Evolutionary conservation across 2,113 vertebrate species (phyloP).

Genomic region (Prochilodus magdalenae): DNA sequence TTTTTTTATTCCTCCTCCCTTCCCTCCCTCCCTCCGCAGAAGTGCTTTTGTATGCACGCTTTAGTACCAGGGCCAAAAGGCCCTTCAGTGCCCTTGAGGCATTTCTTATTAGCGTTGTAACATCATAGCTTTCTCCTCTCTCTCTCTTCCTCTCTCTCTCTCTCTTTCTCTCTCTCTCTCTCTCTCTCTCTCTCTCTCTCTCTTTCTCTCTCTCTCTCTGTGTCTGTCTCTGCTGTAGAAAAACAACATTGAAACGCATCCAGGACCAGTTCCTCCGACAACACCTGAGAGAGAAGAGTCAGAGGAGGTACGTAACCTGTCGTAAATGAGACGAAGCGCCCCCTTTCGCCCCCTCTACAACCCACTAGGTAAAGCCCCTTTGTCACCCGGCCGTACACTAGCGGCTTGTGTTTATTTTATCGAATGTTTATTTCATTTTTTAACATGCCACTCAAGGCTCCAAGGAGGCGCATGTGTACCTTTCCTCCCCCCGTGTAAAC

Average conservation of each 20-base stretch:
- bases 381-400: slow-evolving; percentile 42
- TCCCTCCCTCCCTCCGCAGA: slow-evolving; percentile 2
- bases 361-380: slow-evolving; percentile 38
- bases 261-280: slow-evolving; percentile 34
- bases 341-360: slow-evolving; percentile 22
- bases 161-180: neutral
- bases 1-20: slow-evolving; percentile 14
- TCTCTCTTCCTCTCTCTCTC: too few species aligned
- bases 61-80: slow-evolving; percentile 51
- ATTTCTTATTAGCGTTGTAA: slow-evolving; percentile 53
- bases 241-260: slow-evolving; percentile 51
- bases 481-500: slow-evolving; percentile 70
- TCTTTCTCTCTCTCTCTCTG: slow-evolving; percentile 6
- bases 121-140: slow-evolving; percentile 54
- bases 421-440: slow-evolving; percentile 63
- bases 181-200: slow-evolving; percentile 26
- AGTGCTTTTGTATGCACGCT: slow-evolving; percentile 45
- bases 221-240: slow-evolving; percentile 2
- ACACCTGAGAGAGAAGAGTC: slow-evolving; percentile 41
- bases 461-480: slow-evolving; percentile 50
- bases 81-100: slow-evolving; percentile 43
- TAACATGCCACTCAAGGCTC: slow-evolving; percentile 54
- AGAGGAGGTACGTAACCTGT: neutral
- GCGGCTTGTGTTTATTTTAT: slow-evolving; percentile 63
- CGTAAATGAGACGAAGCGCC: slow-evolving; percentile 8